These are phyloP conservation scores for Gastrophryne carolinensis DNA, from an alignment of 2,797 vertebrate species.

Conservation along the genomic window DNA sequence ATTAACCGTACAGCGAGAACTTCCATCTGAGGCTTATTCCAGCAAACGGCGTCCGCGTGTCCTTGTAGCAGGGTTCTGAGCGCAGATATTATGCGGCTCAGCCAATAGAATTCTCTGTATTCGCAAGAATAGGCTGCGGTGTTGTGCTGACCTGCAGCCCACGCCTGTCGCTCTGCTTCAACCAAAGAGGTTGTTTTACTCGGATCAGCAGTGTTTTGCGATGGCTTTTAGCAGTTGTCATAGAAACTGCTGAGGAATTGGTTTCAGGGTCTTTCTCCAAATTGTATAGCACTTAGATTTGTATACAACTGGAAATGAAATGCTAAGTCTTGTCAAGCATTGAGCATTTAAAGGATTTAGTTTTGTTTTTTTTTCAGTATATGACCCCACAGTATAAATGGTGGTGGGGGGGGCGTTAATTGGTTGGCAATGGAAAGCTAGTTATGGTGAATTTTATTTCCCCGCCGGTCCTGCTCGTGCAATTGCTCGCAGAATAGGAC, in stretches of 20 bases:
- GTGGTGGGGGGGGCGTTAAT: too few species aligned
- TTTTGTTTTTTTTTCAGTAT: too few species aligned
- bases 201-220: background rate
- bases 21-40: background rate
- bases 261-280: background rate
- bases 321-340: too few species aligned
- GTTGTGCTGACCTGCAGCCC: constrained; percentile 4
- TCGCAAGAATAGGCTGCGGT: background rate
- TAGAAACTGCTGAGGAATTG: background rate
- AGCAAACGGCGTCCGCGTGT: background rate
- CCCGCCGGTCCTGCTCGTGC: too few species aligned
- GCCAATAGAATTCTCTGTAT: background rate
- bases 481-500: too few species aligned
- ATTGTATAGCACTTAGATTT: background rate
- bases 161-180: background rate
- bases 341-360: too few species aligned
- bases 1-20: background rate
- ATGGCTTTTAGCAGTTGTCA: background rate
- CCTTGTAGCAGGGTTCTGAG: background rate
- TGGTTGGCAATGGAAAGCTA: too few species aligned
- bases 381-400: too few species aligned
- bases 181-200: background rate
- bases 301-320: background rate
- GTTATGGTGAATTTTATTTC: too few species aligned
- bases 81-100: background rate